A percentile compares a stretch with the other conserved stretches of the same genome.
Evolutionary conservation across 1,140 invertebrate species (phyloP).

Genomic region (Drosophila pseudoananassae): DNA sequence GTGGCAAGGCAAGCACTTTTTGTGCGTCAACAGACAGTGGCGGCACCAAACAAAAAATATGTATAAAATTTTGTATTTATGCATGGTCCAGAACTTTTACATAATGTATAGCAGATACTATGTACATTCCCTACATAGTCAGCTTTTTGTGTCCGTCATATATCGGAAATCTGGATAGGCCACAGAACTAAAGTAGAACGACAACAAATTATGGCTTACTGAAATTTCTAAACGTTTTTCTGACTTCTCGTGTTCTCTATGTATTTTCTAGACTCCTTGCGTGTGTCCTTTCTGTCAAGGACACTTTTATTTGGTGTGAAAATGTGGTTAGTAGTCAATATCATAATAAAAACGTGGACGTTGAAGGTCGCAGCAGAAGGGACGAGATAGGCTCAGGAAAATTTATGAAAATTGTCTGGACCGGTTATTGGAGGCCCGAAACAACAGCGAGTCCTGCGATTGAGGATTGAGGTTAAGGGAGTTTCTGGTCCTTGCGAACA

Average conservation of each 20-base stretch:
- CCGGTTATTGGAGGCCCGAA: slow-evolving; percentile 15
- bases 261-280: slow-evolving; percentile 17
- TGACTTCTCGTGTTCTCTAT: neutral
- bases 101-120: slow-evolving; percentile 13
- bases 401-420: slow-evolving; percentile 59
- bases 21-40: slow-evolving; percentile 41
- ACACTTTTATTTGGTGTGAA: slow-evolving; percentile 69
- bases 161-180: slow-evolving; percentile 52
- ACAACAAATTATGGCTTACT: slow-evolving; percentile 69
- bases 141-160: slow-evolving; percentile 10
- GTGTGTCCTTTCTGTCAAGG: slow-evolving; percentile 54
- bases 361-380: slow-evolving; percentile 56
- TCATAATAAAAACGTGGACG: slow-evolving; percentile 74
- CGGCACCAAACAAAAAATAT: slow-evolving; percentile 36
- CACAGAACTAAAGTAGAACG: slow-evolving; percentile 46
- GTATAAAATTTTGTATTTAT: slow-evolving; percentile 71
- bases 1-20: slow-evolving; percentile 52
- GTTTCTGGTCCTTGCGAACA: slow-evolving; percentile 31
- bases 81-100: slow-evolving; percentile 10
- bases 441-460: neutral
- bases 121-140: neutral
- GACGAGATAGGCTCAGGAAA: slow-evolving; percentile 36
- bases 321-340: slow-evolving; percentile 80
- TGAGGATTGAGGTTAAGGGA: slow-evolving; percentile 26
- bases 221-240: slow-evolving; percentile 65